Evolutionary conservation across 2,888 invertebrate species (phyloP).

Genomic region (Drosophila longiperda): DNA sequence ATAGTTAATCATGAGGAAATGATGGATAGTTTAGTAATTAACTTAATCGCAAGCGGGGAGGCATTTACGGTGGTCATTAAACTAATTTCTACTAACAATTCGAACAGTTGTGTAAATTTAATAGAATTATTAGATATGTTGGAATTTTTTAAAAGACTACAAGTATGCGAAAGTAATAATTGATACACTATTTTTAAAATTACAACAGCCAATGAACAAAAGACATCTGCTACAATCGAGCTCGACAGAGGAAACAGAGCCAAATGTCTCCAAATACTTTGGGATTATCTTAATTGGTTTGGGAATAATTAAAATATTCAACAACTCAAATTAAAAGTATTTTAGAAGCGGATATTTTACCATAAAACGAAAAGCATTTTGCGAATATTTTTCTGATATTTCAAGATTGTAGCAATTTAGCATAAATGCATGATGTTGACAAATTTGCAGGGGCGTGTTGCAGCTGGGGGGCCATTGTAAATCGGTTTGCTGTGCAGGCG

Average conservation of each 20-base stretch:
- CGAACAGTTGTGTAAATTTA: constrained; percentile 54
- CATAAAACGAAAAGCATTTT: neutral
- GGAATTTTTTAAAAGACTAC: constrained; percentile 12
- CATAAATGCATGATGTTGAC: constrained; percentile 38
- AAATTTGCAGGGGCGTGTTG: constrained; percentile 21
- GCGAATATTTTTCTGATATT: neutral
- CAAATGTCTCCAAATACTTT: neutral
- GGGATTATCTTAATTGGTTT: neutral
- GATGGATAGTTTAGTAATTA: constrained; percentile 69
- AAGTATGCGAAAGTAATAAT: constrained; percentile 11
- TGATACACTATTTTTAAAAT: neutral
- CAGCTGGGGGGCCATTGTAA: constrained; percentile 19
- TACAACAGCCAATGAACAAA: neutral
- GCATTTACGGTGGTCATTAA: constrained; percentile 45
- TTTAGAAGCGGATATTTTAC: neutral
- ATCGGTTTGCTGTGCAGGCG: constrained; percentile 39
- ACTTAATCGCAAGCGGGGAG: constrained; percentile 55
- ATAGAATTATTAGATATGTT: constrained; percentile 42
- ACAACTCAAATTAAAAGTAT: neutral
- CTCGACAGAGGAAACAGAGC: neutral
- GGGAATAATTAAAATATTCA: neutral
- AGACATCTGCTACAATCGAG: neutral
- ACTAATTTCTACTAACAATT: constrained; percentile 54
- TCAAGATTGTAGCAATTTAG: constrained; percentile 5
- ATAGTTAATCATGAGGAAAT: constrained; percentile 66